A percentile compares a stretch with the other conserved stretches of the same genome.
phyloP scores from a whole-genome alignment of 2,113 vertebrate genomes.

The Xyrauchen texanus region DNA sequence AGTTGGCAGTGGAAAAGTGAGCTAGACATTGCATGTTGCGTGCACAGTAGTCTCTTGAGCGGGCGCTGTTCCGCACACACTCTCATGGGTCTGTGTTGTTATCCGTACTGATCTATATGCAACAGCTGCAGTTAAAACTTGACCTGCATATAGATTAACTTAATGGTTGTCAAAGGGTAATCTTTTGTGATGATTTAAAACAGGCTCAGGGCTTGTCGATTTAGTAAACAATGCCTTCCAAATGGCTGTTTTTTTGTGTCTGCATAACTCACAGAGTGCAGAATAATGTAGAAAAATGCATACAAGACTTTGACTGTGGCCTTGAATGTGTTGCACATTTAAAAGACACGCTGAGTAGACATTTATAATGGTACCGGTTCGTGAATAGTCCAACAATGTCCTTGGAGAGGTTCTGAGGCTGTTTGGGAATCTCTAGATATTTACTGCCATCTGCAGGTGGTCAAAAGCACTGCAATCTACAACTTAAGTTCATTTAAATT shows the following conservation, averaged over 20 bases:
- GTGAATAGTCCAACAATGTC: constrained; percentile 36
- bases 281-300: neutral
- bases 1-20: constrained; percentile 9
- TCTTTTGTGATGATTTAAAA: neutral
- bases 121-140: neutral
- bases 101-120: constrained; percentile 21
- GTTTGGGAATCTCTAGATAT: constrained; percentile 43
- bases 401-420: constrained; percentile 1
- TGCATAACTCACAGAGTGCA: neutral
- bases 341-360: constrained; percentile 58
- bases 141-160: constrained; percentile 7
- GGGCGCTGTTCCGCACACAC: neutral
- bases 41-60: neutral
- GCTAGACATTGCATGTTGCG: neutral
- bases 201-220: neutral
- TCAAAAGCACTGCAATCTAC: constrained; percentile 45
- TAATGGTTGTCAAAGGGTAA: neutral
- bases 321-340: neutral
- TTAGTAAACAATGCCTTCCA: neutral
- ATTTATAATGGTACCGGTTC: constrained; percentile 68
- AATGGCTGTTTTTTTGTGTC: neutral
- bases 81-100: neutral
- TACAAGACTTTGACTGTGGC: neutral
- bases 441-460: constrained; percentile 71
- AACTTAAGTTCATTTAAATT: constrained; percentile 61